A percentile compares a stretch with the other conserved stretches of the same genome.
phyloP scores from a whole-genome alignment of 2,113 vertebrate genomes.

The Athene cunicularia region DNA sequence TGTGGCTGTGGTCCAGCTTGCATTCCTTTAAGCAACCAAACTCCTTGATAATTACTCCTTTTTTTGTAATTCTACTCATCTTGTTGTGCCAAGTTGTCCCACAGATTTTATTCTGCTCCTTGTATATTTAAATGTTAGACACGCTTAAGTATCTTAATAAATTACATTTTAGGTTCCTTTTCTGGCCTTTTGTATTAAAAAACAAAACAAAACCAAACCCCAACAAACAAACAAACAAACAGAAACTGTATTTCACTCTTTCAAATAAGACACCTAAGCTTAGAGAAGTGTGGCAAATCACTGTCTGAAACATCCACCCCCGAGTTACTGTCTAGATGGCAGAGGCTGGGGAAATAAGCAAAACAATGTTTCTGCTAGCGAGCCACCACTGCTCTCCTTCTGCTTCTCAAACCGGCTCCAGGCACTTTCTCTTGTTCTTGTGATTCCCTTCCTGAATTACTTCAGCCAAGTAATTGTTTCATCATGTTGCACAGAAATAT shows the following conservation, averaged over 20 bases:
- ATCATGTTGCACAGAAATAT: slow-evolving; percentile 59
- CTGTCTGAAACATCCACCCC: not conserved
- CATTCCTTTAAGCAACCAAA: not conserved
- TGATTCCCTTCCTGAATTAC: slow-evolving; percentile 55
- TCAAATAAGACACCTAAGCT: not conserved
- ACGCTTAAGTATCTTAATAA: rapidly evolving
- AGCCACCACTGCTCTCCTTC: not conserved
- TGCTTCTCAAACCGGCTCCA: not conserved
- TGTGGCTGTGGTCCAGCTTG: not conserved
- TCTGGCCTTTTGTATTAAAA: not conserved
- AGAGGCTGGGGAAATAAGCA: not conserved
- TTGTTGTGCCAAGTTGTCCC: not conserved
- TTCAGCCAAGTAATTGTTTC: slow-evolving; percentile 73
- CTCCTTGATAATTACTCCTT: not conserved
- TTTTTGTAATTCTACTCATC: not conserved
- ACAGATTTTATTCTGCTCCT: not conserved
- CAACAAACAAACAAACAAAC: not conserved
- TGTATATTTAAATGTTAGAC: not conserved
- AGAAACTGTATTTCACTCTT: not conserved
- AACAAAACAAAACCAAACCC: not conserved
- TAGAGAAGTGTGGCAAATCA: not conserved
- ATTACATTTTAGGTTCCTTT: not conserved
- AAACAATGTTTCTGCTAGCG: not conserved
- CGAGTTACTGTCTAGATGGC: not conserved
- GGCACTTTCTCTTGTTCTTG: slow-evolving; percentile 53